Evolutionary conservation across 2,888 invertebrate genomes (phyloP), one percentile per base, ranked within the genome.

Genomic region (Mactromeris polynyma): DNA sequence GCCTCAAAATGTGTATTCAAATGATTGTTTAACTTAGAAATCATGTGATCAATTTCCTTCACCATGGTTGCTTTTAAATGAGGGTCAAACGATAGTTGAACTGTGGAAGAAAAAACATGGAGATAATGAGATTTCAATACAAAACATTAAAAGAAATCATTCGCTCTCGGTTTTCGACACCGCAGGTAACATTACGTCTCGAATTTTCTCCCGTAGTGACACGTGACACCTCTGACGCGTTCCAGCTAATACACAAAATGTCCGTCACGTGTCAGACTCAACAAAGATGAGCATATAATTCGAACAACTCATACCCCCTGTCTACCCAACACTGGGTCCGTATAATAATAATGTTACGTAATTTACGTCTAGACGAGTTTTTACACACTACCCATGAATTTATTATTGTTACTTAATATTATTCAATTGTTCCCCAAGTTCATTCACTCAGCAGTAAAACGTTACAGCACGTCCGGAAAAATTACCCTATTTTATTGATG

Each of bases 301-400:
- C 69, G 31, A 69, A 69, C 69, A 69, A 1, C 26, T 17, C 33
- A 17, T 69, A 69, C 69, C 69, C 69, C 69, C 69, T 69, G 33
- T 17, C 33, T 69, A 6, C 31, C 2, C 7, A 1, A 33, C 69
- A 17, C 69, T 69, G 31, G 58, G 31, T 31, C 69, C 69, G 69
- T 33, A 33, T 33, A 69, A 69, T 33, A 69, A 31, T 33, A 14
- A 69, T 69, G 33, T 69, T 69, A 69, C 69, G 69, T 33, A 69
- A 69, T 31, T 31, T 69, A 69, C 69, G 69, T 69, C 69, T 69
- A 69, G 69, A 69, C 69, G 33, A 11, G 69, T 69, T 69, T 69
- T 69, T 69, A 69, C 17, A 33, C 69, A 14, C 31, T n/a, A 69
- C 69, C 69, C 31, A 69, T 69, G 69, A 33, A 69, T 33, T 69